Evolutionary conservation across 2,888 invertebrate species (phyloP), one percentile per base, ranked within the genome.

Genomic region (Aspidiotus destructor): DNA sequence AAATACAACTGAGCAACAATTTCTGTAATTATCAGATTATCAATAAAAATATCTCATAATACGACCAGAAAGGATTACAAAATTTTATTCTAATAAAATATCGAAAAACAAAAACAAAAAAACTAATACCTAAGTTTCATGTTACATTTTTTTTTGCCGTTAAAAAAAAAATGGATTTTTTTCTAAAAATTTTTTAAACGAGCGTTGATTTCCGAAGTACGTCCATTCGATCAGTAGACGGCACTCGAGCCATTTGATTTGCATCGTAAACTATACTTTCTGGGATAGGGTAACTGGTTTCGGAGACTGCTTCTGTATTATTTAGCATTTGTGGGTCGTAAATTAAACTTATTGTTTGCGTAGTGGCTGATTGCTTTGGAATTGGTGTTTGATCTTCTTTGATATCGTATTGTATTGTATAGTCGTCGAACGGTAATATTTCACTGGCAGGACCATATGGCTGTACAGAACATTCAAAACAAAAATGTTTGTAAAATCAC

Each of bases 291-390:
- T 58, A 67, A 58, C 57, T 42, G 17, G 57, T 58, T 7, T n/a
- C 60, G 17, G 55, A 44, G n/a, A 42, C 44, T 58, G 40, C 58
- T 40, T 58, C 44, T 48, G 42, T 41, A 48, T 58, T 41, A 40
- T 67, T 67, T 52, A 67, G 42, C 28, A 57, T 13, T 40, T 48
- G 58, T 13, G 67, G 67, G 52, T 67, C 60, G 41, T 67, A 67
- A 40, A 67, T 67, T 28, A 57, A 44, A 17, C 67, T 67, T 8
- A 67, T 10, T 9, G 67, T 67, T 60, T 67, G 67, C 16, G 67
- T 67, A 17, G 67, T 67, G 3, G 67, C 60, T 15, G 67, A 67
- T 48, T 67, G 67, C 58, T 40, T 67, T n/a, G 67, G 40, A 40
- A 58, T 28, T 13, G 67, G 28, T 58, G 48, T 44, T 40, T 48